Evolutionary conservation across 2,797 vertebrate genomes (phyloP), one percentile per base, ranked within the genome.

Genomic region (Sitta carolinensis): DNA sequence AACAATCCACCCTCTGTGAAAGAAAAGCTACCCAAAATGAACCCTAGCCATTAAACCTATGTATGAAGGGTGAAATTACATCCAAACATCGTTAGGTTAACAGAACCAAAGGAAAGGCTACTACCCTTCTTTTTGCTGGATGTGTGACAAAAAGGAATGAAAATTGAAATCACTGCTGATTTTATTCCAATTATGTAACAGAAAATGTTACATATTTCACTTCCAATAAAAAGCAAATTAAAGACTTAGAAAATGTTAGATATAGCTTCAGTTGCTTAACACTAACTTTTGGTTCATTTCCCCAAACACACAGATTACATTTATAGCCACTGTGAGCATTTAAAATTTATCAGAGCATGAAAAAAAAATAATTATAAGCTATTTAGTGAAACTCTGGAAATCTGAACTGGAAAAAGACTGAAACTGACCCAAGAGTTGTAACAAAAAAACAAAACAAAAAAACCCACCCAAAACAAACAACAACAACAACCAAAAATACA

Each of bases 281-380:
- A 20, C n/a, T 83, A 32, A 36, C 69, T 94, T 85, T 81, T 84
- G 62, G 76, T 40, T 88, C 26, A 54, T 59, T 88, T 94, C 66
- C 73, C n/a, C 42, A 82, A 75, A 78, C 22, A 64, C 43, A 90
- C 9, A 66, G n/a, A 77, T 47, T 45, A 89, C 29, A 91, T 55
- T 92, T 61, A 54, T 3, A 87, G 54, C 11, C 0, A 0, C 45
- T 40, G 85, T 27, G 16, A 93, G 78, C 73, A 84, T 69, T 87
- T 87, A 84, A 77, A 64, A 85, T 51, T 78, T 78, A 92, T 88
- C 84, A 72, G 73, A 93, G 76, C 69, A 72, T 86, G 30, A 75
- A 78, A 87, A 57, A 57, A 85, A 57, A 76, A 45, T 17, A 74
- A 74, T 74, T 80, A 36, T 20, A 57, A 81, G 21, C 47, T 86